Evolutionary conservation across 1,140 invertebrate species (phyloP), one percentile per base, ranked within the genome.

Genomic region (Panagrolaimus sp.): DNA sequence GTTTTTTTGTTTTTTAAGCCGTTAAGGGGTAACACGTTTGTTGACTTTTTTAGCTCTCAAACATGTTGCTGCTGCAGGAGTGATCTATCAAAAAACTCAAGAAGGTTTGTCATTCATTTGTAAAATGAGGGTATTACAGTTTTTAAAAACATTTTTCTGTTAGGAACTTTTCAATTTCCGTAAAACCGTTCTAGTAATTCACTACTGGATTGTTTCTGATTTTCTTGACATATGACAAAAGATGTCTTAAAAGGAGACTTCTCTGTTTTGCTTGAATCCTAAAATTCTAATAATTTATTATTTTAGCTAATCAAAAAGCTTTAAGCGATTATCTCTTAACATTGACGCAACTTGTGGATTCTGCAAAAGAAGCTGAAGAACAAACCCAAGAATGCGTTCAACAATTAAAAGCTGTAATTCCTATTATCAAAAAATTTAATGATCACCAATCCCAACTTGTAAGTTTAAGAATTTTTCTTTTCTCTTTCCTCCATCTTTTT

Each of bases 241-340:
- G n/a, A n/a, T n/a, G n/a, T n/a, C n/a, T n/a, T n/a, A n/a, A n/a
- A n/a, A n/a, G n/a, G n/a, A n/a, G n/a, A n/a, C n/a, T n/a, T n/a
- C n/a, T n/a, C n/a, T n/a, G n/a, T n/a, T n/a, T n/a, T n/a, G n/a
- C n/a, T n/a, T n/a, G n/a, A n/a, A n/a, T n/a, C n/a, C n/a, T n/a
- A 57, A 57, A 20, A 57, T 23, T 5, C n/a, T 38, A 2, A 38
- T 38, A 38, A 38, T 38, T 38, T 25, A 23, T 20, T 57, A n/a
- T 27, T 57, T 57, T 57, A 57, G 51, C 20, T 57, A 20, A 57
- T 11, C 20, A 57, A 57, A 57, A 27, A 27, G 51, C 51, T 57
- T 57, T 57, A 25, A 27, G 9, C 27, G 51, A 57, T 11, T 57
- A 57, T 27, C 51, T 57, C 9, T 27, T 25, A 16, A 57, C 20